phyloP scores from a whole-genome alignment of 2,797 vertebrate genomes.

The Buceros bicornis region DNA sequence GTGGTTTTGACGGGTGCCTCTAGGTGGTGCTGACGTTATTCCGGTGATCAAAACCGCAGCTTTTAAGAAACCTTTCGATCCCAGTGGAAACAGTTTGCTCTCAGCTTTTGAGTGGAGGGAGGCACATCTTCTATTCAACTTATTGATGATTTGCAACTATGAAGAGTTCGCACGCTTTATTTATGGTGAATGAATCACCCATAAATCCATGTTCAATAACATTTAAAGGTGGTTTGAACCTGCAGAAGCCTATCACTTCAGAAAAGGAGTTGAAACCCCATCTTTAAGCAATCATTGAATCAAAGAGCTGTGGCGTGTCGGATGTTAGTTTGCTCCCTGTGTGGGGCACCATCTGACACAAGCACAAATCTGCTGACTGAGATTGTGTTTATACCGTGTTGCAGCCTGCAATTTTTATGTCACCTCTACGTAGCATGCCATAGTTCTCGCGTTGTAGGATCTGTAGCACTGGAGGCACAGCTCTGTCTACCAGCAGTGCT shows the following conservation, averaged over 20 bases:
- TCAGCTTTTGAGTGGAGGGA: background rate
- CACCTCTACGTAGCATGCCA: background rate
- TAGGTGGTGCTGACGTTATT: conserved; percentile 67
- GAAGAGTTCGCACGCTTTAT: background rate
- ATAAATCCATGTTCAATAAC: background rate
- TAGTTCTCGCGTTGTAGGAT: background rate
- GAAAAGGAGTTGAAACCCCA: background rate
- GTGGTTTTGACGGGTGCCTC: background rate
- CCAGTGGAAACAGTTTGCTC: background rate
- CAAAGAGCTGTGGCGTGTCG: background rate
- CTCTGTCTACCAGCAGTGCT: background rate
- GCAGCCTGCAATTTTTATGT: background rate
- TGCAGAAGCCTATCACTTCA: background rate
- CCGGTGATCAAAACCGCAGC: background rate
- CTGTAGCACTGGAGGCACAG: background rate
- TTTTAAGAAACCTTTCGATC: background rate
- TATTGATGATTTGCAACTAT: background rate
- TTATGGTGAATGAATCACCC: background rate
- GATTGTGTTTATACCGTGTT: background rate
- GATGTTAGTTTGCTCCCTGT: background rate
- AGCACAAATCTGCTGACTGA: background rate
- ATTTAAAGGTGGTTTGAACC: background rate
- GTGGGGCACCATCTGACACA: background rate
- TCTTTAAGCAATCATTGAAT: background rate
- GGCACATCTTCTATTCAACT: background rate